Evolutionary conservation across 2,113 vertebrate genomes (phyloP), one percentile per base, ranked within the genome.

Genomic region (Rutilus rutilus): DNA sequence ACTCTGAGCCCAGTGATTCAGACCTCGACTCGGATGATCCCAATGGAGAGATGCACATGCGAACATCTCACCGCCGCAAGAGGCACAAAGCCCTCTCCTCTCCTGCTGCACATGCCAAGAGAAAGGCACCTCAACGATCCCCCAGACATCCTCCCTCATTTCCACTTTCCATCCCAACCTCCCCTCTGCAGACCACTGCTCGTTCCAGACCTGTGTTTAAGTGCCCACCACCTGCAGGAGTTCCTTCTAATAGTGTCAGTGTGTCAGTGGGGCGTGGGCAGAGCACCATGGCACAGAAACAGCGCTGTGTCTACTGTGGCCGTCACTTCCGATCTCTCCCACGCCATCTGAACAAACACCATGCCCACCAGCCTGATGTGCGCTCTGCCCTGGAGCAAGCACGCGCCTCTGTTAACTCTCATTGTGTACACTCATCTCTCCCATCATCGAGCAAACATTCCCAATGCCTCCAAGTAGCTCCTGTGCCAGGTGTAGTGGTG

Each of bases 311-410:
- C 71, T 93, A 95, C 90, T 96, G 95, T 5, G 93, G 95, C 25
- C 93, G 95, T 25, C 93, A 95, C 78, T 96, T 95, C 83, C 93
- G 94, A 84, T 95, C 94, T 0, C 82, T 96, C 74, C 94, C 92
- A 30, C 95, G 93, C 19, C 95, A 96, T 89, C 87, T 96, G 75
- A 93, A 95, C 73, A 95, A 95, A 86, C 95, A 95, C 87, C 95
- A 95, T 0, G 75, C 93, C 59, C 93, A 95, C 91, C 95, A 95
- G 84, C 94, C 94, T 0, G 94, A 95, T 1, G 90, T 95, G 25
- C 93, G 92, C 82, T 93, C 93, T 0, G 91, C 93, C 62, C 90
- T 95, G 0, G 92, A 88, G 27, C 86, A 79, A 36, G 87, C 86
- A 11, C 86, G 87, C 23, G 19, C 57, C 78, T 93, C 93, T 86